Evolutionary conservation across 2,888 invertebrate genomes (phyloP).

Genomic region (Synanthedon myopaeformis): DNA sequence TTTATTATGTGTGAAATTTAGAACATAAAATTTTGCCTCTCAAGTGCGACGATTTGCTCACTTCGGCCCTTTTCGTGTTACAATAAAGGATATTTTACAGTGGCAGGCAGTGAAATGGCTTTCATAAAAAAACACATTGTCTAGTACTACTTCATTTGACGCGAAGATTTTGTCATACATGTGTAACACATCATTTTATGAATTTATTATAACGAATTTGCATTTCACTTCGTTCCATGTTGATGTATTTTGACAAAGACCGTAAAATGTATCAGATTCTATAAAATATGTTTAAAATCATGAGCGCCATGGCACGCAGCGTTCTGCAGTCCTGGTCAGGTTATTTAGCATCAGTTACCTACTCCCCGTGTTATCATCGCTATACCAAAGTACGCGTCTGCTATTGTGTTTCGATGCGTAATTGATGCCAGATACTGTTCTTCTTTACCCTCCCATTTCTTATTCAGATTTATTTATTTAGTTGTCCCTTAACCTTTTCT

Average conservation of each 20-base stretch:
- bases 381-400: too few relatives aligned
- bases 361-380: too few relatives aligned
- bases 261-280: conserved; percentile 14
- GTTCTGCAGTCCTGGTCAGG: too few relatives aligned
- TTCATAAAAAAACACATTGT: conserved; percentile 40
- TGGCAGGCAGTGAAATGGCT: conserved; percentile 17
- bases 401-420: too few relatives aligned
- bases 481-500: too few relatives aligned
- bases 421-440: too few relatives aligned
- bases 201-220: conserved; percentile 53
- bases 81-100: conserved; percentile 32
- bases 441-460: too few relatives aligned
- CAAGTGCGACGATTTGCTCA: conserved; percentile 7
- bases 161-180: conserved; percentile 46
- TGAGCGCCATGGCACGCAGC: too few relatives aligned
- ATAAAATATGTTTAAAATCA: neutral
- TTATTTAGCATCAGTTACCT: too few relatives aligned
- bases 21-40: conserved; percentile 43
- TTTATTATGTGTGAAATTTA: conserved; percentile 69
- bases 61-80: conserved; percentile 19
- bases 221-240: conserved; percentile 21
- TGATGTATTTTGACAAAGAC: conserved; percentile 9
- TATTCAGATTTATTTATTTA: too few relatives aligned
- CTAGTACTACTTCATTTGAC: conserved; percentile 41
- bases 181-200: conserved; percentile 53